Base-by-base conservation (phyloP, 2,888 invertebrate species). In the Nymphalis c-album region DNA sequence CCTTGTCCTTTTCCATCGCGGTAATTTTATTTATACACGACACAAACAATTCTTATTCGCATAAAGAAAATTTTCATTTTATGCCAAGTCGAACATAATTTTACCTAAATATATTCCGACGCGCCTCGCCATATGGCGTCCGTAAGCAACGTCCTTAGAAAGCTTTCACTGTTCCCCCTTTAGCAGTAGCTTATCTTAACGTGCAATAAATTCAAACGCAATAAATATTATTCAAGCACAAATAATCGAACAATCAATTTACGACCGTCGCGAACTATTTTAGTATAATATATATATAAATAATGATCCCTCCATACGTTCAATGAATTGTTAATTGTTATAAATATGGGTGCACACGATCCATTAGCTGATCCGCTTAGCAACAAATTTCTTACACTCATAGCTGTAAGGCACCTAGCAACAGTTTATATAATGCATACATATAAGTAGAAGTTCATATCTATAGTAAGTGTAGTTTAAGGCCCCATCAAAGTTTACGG, bases 401-500 rank as follows among this genome's bases (percentile, higher is more conserved):
- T 18, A 55, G 48, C 64, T 48, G 40, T 50, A 46, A 62, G 73
- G 71, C 74, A 71, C 69, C 67, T 71, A 75, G 74, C 74, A 76
- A 76, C 75, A 45, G 71, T 71, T 69, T 53, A 67, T 63, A 69
- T 55, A 69, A 60, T 58, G 58, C 51, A 59, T 60, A 51, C 51
- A 51, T 60, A 51, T 59, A 60, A 45, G 4, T 26, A 64, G 61
- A 61, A 59, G 40, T 59, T 71, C 71, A 73, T 71, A 70, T 73
- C 69, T 69, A 69, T 62, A 62, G 68, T 26, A 60, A 71, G 72
- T 58, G 68, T 66, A 65, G 71, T 72, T 69, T 76, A 63, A 78
- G 70, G 71, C 69, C 72, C 78, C 80, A 78, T 81, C 78, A 78
- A 81, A 81, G 76, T 78, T 79, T 78, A 82, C 78, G 63, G 73